Evolutionary conservation across 1,140 invertebrate genomes (phyloP).

Genomic region (Thalassaphorura encarpata): DNA sequence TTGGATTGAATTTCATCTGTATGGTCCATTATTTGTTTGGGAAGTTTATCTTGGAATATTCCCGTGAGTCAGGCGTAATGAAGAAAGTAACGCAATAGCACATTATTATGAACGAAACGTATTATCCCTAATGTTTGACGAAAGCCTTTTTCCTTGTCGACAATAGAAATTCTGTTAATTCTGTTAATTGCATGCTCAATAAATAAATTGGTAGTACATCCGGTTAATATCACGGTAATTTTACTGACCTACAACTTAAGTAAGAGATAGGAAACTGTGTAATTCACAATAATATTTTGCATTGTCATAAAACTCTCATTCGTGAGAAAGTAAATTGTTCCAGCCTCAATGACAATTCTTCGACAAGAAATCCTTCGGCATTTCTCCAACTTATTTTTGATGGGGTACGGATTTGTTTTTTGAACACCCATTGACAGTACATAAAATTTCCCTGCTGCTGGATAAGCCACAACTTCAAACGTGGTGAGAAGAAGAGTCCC

Average conservation of each 20-base stretch:
- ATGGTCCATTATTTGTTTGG: too few relatives aligned
- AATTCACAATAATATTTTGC: neutral
- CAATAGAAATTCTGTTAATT: too few relatives aligned
- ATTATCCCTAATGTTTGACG: too few relatives aligned
- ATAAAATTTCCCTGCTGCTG: neutral
- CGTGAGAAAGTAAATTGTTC: neutral
- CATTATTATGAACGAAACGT: too few relatives aligned
- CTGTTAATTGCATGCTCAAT: too few relatives aligned
- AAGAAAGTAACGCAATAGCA: too few relatives aligned
- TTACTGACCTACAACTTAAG: neutral
- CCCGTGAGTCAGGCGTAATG: too few relatives aligned
- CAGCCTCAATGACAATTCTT: neutral
- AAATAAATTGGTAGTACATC: too few relatives aligned
- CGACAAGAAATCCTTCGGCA: neutral
- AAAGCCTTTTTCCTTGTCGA: too few relatives aligned
- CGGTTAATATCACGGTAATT: too few relatives aligned
- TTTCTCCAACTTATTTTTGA: neutral
- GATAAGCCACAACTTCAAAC: neutral
- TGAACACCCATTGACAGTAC: neutral
- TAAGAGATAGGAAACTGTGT: neutral
- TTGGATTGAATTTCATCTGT: too few relatives aligned
- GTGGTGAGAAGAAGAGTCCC: neutral
- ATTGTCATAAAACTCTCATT: neutral
- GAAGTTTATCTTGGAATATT: too few relatives aligned
- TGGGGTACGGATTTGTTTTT: neutral